Base-by-base conservation (phyloP, 2,113 vertebrate genomes). In the Heptranchias perlo region DNA sequence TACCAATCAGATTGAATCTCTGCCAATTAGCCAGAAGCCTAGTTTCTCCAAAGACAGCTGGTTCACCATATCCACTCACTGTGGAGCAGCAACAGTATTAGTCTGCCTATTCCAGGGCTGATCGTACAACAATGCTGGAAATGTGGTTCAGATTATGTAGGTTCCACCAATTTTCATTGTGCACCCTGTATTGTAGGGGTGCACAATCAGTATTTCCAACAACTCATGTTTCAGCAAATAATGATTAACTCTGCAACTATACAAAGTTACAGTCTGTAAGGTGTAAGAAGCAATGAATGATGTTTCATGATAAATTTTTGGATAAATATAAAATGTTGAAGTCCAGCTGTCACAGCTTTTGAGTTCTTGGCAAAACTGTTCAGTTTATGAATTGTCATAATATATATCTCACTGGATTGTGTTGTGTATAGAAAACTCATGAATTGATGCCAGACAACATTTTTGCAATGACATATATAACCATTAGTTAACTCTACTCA, bases 211-310 rank as follows among this genome's bases (percentile, higher is more conserved):
- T n/a, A 64, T 39, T 93, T 62, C 18, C 35, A 93, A 93, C n/a
- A 39, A 93, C 58, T 62, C 35, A 1, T 64, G 61, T n/a, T 82
- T 93, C 58, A 39, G 89, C 39, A 92, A 92, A 62, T 62, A 62
- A 93, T 21, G 31, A 21, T 93, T 93, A 62, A 93, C 61, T 93
- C 35, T 93, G 89, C 47, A 87, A 87, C 47, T 87, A 87, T 39
- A 3, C 5, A 16, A 93, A 62, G 58, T 18, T 93, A 92, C 35
- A 1, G 31, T 93, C n/a, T 62, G 6, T 62, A n/a, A 62, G 16
- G 52, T 62, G 61, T 62, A 62, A 39, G 58, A 23, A 54, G 49
- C 0, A 87, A 89, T 58, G 11, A 16, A 18, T 82, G 11, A 39
- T 82, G 5, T 8, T 82, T 82, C 11, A 10, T 82, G 76, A n/a